Percentiles rank a stretch among this genome's conserved stretches.
phyloP scores from a whole-genome alignment of 2,113 vertebrate genomes.

The Bujurquina vittata region DNA sequence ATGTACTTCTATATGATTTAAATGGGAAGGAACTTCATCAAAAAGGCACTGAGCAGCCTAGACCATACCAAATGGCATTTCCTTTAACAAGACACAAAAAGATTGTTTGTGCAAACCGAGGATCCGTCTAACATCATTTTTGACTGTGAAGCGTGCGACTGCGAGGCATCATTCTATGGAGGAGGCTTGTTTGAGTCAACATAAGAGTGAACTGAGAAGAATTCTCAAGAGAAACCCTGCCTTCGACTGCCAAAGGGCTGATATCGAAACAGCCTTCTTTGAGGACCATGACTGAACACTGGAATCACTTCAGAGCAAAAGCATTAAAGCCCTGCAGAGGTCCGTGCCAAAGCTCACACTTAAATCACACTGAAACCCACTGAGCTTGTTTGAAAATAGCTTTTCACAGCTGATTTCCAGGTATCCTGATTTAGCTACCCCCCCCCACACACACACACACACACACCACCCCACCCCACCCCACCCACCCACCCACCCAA shows the following conservation, averaged over 20 bases:
- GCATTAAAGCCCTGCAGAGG: conserved; percentile 8
- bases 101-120: neutral
- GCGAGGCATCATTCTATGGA: neutral
- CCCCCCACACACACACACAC: too few species aligned
- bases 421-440: neutral
- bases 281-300: conserved; percentile 1
- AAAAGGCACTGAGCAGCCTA: neutral
- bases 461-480: too few species aligned
- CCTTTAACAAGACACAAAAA: neutral
- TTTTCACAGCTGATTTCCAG: neutral
- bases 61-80: neutral
- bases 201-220: neutral
- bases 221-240: neutral
- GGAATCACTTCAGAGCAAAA: conserved; percentile 39
- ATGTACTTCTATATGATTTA: neutral
- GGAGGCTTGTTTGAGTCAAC: neutral
- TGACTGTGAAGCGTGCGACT: neutral
- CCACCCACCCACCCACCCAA: too few species aligned
- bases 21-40: neutral
- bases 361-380: neutral
- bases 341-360: neutral
- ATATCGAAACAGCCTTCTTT: neutral
- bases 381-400: neutral
- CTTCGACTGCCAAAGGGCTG: conserved; percentile 15
- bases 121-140: neutral